phyloP scores from a whole-genome alignment of 2,797 vertebrate genomes.

The Intellagama lesueurii region DNA sequence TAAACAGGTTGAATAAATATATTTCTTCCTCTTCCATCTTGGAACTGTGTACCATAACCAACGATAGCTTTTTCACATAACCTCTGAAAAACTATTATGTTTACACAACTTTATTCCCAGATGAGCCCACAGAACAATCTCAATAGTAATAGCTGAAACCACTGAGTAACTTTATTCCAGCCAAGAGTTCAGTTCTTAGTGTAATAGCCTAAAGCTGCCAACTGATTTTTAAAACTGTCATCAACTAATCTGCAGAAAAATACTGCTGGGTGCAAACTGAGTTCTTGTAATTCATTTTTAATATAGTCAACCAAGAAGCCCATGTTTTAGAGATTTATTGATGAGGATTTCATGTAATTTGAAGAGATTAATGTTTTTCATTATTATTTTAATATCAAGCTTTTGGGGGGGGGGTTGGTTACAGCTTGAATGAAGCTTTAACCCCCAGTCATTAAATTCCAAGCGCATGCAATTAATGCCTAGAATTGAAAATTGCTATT shows the following conservation, averaged over 20 bases:
- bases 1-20: not conserved
- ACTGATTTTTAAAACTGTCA: slow-evolving; percentile 60
- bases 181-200: slow-evolving; percentile 65
- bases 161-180: slow-evolving; percentile 51
- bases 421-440: slow-evolving; percentile 48
- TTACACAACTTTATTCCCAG: slow-evolving; percentile 46
- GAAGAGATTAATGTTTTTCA: slow-evolving; percentile 50
- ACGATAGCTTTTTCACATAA: not conserved
- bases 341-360: slow-evolving; percentile 57
- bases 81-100: not conserved
- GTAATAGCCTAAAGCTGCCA: slow-evolving; percentile 51
- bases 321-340: slow-evolving; percentile 57
- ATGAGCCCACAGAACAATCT: slow-evolving; percentile 48
- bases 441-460: slow-evolving; percentile 35
- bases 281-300: slow-evolving; percentile 61
- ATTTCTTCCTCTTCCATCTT: not conserved
- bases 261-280: slow-evolving; percentile 51
- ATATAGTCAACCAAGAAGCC: slow-evolving; percentile 50
- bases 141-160: slow-evolving; percentile 45
- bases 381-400: slow-evolving; percentile 55
- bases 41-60: not conserved
- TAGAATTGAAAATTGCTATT: slow-evolving; percentile 6
- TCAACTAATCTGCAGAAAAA: slow-evolving; percentile 61
- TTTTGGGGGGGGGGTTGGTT: slow-evolving; percentile 29
- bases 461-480: not conserved